Evolutionary conservation across 2,888 invertebrate species (phyloP).

Genomic region (Calameuta idolon): DNA sequence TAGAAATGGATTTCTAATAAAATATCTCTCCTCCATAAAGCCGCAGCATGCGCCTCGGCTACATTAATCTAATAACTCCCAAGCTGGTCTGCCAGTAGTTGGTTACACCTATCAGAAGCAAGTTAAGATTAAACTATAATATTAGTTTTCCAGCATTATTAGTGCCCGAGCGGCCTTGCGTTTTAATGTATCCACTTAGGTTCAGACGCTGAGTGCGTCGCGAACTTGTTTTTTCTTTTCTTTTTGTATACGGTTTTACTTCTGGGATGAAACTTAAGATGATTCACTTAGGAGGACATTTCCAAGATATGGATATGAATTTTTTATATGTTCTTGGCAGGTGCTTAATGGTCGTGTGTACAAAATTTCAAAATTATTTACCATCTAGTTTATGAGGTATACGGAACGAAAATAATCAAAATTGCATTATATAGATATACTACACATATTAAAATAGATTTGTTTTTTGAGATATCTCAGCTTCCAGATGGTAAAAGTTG

Average conservation of each 20-base stretch:
- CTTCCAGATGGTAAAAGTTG: too few species aligned
- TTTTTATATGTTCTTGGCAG: too few species aligned
- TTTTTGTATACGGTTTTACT: background rate
- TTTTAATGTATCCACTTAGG: background rate
- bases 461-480: too few species aligned
- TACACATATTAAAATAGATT: too few species aligned
- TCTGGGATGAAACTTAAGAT: background rate
- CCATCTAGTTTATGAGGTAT: too few species aligned
- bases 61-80: constrained; percentile 37
- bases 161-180: background rate
- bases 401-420: too few species aligned
- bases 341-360: too few species aligned
- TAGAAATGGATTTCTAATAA: constrained; percentile 32
- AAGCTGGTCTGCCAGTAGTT: background rate
- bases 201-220: background rate
- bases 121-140: background rate
- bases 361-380: too few species aligned
- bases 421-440: too few species aligned
- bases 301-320: too few species aligned
- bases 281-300: too few species aligned
- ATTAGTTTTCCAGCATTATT: background rate
- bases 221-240: background rate
- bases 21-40: constrained; percentile 13
- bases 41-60: constrained; percentile 11
- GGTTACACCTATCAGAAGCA: background rate